Base-by-base conservation (phyloP, 1,140 invertebrate genomes). In the Latrodectus geometricus region DNA sequence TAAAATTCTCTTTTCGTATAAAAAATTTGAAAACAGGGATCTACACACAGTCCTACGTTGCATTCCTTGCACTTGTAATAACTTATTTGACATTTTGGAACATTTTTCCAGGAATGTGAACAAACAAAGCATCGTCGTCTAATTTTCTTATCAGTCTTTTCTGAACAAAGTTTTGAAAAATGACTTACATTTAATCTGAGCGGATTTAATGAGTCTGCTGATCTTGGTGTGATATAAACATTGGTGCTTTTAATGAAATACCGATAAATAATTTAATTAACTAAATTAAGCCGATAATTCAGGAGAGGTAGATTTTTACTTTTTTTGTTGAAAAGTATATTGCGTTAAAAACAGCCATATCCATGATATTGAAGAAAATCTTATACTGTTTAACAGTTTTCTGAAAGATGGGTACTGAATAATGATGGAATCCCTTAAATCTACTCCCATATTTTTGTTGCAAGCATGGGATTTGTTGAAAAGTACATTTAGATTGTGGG, bases 181-280 rank as follows among this genome's bases (percentile, higher is more conserved):
- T 54, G 73, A 9, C 73, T 23, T 23, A 9, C 73, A 75, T 0
- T 75, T 49, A 75, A 21, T 48, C 73, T 75, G 23, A 75, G 49
- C 20, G 73, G 73, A 75, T 75, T 75, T 75, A 2, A 61, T 14
- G 73, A 11, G 9, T 54, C 49, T 54, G 70, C 2, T 48, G 21
- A 73, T 73, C 14, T 73, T 12, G 50, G 12, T 49, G 20, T 75
- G 35, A 48, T 75, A 9, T 75, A 50, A 52, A 8, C 48, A 50
- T 52, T 21, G 35, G 12, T 75, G 12, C 17, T 17, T 75, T 75
- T 61, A 61, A 8, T 4, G 54, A 8, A 61, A 61, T 61, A 8
- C 54, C 8, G 54, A 61, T 1, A 11, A 23, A 23, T 49, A 12
- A 75, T 49, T 72, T 72, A 4, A 21, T 35, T 49, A n/a, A 23